Evolutionary conservation across 2,113 vertebrate genomes (phyloP), one percentile per base, ranked within the genome.

Genomic region (Cacatua alba): DNA sequence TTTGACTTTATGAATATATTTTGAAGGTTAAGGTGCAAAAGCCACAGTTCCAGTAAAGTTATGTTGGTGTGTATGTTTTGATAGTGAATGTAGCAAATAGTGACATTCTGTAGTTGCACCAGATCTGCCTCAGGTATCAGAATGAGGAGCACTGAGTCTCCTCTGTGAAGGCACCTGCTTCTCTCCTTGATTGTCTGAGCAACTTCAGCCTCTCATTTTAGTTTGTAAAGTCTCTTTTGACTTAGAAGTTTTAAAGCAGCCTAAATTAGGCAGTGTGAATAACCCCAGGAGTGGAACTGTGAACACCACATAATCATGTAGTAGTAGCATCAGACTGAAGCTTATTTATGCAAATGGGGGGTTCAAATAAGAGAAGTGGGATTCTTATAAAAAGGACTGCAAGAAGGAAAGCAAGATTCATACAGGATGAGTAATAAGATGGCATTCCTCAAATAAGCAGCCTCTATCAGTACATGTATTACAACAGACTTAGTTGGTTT

Each of bases 371-470:
- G 63, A 90, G 33, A 80, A 67, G 63, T 86, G 68, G 20, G 26
- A 67, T 90, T 90, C 71, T 70, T 94, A 52, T 10, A 10, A 41
- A 81, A 90, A 67, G 17, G 51, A 71, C 72, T 83, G 64, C 51
- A 62, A 70, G 78, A 57, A 82, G 41, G n/a, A 53, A 81, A 72
- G 43, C 53, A 76, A 67, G 68, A 62, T 82, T 80, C 70, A 28
- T 44, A 53, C 71, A 59, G 46, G 60, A 94, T 96, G 90, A 95
- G 51, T 93, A 81, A 90, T 86, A 68, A 90, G 83, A 90, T 84
- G 68, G 17, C 33, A 82, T 90, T 88, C 29, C 51, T 86, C 37
- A 90, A 93, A 95, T 68, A 82, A 48, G 60, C 60, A 86, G 39
- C 48, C 60, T 90, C 59, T 77, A 33, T 92, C 68, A 57, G 51